phyloP scores from a whole-genome alignment of 2,797 vertebrate species.

The Enteromius unitaeniatus region DNA sequence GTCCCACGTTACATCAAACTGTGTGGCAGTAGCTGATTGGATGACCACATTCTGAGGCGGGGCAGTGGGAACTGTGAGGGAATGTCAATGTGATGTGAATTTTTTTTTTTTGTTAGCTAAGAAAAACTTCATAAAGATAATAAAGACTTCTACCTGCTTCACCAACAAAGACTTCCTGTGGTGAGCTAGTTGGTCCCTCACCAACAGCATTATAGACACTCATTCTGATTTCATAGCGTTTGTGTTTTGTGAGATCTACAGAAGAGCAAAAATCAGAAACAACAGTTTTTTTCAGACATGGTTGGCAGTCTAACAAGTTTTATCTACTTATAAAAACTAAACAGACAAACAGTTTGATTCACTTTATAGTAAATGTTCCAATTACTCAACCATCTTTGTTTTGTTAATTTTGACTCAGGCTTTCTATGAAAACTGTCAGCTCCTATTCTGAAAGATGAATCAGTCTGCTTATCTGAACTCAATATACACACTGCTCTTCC shows the following conservation, averaged over 20 bases:
- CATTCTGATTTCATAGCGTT: constrained; percentile 94
- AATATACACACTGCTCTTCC: constrained; percentile 14
- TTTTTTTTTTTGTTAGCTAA: neutral
- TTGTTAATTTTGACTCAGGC: neutral
- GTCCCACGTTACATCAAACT: constrained; percentile 94
- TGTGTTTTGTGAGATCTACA: constrained; percentile 92
- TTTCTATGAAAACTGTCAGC: neutral
- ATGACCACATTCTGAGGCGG: constrained; percentile 87
- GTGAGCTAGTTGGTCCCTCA: constrained; percentile 88
- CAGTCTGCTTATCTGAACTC: constrained; percentile 29
- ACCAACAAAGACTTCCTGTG: constrained; percentile 95
- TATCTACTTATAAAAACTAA: neutral
- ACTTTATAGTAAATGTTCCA: neutral
- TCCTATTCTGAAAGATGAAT: neutral
- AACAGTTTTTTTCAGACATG: neutral
- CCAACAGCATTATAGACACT: constrained; percentile 94
- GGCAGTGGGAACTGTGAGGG: constrained; percentile 85
- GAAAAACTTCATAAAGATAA: neutral
- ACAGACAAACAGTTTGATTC: constrained; percentile 25
- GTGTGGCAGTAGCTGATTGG: constrained; percentile 88
- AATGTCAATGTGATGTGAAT: neutral
- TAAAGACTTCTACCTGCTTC: constrained; percentile 84
- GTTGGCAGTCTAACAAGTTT: neutral
- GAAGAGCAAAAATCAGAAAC: constrained; percentile 53
- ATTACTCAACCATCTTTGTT: neutral